Conservation (phyloP, 2,888 invertebrate genomes). For the Sympetrum striolatum region DNA sequence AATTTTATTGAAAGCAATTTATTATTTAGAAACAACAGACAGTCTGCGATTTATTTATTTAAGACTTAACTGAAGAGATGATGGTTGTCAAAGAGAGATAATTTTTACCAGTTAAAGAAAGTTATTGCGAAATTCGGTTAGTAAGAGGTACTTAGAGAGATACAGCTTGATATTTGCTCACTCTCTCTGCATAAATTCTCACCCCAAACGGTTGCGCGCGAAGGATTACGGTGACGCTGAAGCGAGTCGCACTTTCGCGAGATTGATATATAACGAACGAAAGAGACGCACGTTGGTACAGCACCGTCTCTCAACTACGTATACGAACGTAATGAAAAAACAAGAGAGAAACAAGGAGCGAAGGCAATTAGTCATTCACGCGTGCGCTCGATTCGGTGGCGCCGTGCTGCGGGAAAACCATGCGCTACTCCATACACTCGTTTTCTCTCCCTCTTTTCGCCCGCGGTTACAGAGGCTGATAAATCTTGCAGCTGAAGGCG, state of each 20-base stretch:
- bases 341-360: conserved; percentile 16
- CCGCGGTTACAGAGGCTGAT: conserved; percentile 4
- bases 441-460: neutral
- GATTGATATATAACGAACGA: conserved; percentile 9
- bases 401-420: conserved; percentile 12
- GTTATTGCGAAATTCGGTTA: too few species aligned
- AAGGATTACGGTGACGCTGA: neutral
- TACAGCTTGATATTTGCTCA: too few species aligned
- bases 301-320: neutral
- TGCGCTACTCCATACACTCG: neutral
- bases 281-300: neutral
- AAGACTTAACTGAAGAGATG: too few species aligned
- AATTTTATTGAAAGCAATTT: too few species aligned
- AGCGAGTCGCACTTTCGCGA: neutral
- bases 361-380: conserved; percentile 40
- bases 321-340: neutral
- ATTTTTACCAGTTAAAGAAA: too few species aligned
- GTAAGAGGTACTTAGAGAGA: too few species aligned
- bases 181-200: neutral
- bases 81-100: too few species aligned
- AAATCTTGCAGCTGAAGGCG: conserved; percentile 33
- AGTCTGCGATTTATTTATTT: too few species aligned
- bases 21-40: too few species aligned
- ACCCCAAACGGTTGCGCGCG: neutral
- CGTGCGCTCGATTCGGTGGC: neutral